phyloP scores from a whole-genome alignment of 2,113 vertebrate genomes.

The Calidris pygmaea region DNA sequence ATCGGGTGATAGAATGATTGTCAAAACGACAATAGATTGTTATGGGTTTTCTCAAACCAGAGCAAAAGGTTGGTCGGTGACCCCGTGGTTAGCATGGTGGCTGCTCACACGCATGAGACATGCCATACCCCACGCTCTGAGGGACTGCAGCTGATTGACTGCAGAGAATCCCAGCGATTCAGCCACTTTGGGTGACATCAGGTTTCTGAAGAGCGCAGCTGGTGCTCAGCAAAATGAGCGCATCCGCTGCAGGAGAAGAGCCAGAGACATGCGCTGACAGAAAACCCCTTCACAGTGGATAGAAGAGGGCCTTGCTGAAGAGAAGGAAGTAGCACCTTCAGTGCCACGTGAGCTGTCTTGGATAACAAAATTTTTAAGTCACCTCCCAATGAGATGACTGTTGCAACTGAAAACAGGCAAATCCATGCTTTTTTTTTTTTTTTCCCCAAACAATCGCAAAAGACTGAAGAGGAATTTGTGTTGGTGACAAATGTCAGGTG shows the following conservation, averaged over 20 bases:
- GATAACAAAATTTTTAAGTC: neutral
- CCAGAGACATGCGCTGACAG: accelerated
- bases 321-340: neutral
- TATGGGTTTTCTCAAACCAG: too few species aligned
- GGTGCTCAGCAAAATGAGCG: neutral
- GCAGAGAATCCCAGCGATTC: neutral
- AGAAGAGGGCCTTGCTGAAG: neutral
- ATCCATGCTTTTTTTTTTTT: neutral
- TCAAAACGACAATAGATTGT: too few species aligned
- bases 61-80: neutral
- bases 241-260: accelerated
- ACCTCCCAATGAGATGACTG: neutral
- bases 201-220: neutral
- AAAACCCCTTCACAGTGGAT: neutral
- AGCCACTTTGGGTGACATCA: neutral
- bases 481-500: neutral
- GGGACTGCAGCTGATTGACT: accelerated
- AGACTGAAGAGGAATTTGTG: neutral
- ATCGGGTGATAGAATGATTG: too few species aligned
- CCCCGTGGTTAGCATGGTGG: accelerated
- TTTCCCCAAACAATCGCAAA: neutral
- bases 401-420: neutral
- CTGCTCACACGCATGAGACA: accelerated
- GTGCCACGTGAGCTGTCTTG: neutral
- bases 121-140: accelerated